phyloP scores from a whole-genome alignment of 64 coral and sea anemone genomes.

The Stichodactyla mertensii region DNA sequence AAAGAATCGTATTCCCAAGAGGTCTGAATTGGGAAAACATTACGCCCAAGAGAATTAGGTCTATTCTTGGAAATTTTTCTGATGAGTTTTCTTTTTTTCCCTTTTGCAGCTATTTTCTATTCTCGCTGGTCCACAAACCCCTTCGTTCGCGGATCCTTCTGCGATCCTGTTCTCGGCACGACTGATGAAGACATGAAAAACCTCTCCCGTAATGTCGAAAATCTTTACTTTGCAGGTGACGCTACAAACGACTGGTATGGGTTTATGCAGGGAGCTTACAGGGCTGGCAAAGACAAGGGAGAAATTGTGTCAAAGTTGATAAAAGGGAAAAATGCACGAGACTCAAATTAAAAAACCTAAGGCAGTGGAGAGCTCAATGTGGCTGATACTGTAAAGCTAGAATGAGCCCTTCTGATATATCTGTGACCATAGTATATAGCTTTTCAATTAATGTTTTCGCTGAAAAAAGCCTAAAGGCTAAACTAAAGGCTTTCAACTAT shows the following conservation, averaged over 20 bases:
- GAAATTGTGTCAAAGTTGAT: background rate
- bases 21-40: too few relatives aligned
- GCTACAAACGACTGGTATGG: slow-evolving; percentile 34
- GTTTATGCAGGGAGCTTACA: slow-evolving; percentile 44
- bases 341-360: too few relatives aligned
- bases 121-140: slow-evolving; percentile 29
- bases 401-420: too few relatives aligned
- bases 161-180: slow-evolving; percentile 12
- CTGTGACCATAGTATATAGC: too few relatives aligned
- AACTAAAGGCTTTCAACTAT: too few relatives aligned
- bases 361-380: background rate
- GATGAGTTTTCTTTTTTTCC: too few relatives aligned
- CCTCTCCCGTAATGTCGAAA: background rate
- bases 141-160: slow-evolving; percentile 17
- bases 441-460: too few relatives aligned
- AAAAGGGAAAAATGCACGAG: background rate
- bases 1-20: too few relatives aligned
- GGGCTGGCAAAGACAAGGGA: slow-evolving; percentile 9
- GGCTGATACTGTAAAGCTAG: too few relatives aligned
- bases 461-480: too few relatives aligned
- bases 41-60: too few relatives aligned
- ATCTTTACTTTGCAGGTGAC: slow-evolving; percentile 42
- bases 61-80: too few relatives aligned
- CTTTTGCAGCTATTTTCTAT: slow-evolving; percentile 16
- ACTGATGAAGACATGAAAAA: slow-evolving; percentile 11